phyloP scores from a whole-genome alignment of 2,797 vertebrate genomes.

The Hydrocynus forskahlii region DNA sequence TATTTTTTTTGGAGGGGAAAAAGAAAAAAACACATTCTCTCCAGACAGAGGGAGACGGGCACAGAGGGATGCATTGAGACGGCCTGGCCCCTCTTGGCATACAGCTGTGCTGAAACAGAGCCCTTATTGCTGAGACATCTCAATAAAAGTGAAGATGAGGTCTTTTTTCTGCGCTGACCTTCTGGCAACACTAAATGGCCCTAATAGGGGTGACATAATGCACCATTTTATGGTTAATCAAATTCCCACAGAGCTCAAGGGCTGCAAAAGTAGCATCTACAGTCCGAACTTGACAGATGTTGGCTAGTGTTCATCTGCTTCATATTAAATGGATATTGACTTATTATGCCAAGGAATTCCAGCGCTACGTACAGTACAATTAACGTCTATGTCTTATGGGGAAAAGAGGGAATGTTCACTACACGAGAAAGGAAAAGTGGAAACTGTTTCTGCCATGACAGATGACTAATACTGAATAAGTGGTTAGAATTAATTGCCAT shows the following conservation, averaged over 20 bases:
- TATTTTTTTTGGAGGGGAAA: constrained; percentile 20
- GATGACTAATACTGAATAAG: neutral
- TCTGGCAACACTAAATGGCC: constrained; percentile 73
- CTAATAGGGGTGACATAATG: constrained; percentile 80
- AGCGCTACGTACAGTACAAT: constrained; percentile 28
- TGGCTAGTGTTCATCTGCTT: constrained; percentile 64
- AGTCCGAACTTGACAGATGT: constrained; percentile 70
- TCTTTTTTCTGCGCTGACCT: constrained; percentile 71
- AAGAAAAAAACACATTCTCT: constrained; percentile 42
- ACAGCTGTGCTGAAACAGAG: constrained; percentile 77
- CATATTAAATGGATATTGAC: constrained; percentile 59
- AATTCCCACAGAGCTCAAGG: constrained; percentile 76
- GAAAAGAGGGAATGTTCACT: constrained; percentile 20
- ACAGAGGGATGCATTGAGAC: constrained; percentile 74
- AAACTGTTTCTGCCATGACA: neutral
- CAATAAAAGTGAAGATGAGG: constrained; percentile 73
- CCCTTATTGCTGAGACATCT: constrained; percentile 73
- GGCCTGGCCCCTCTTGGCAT: constrained; percentile 62
- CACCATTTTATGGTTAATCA: constrained; percentile 79
- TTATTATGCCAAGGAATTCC: constrained; percentile 59
- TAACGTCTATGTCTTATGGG: constrained; percentile 11
- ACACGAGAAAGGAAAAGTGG: neutral
- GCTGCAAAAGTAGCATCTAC: constrained; percentile 60
- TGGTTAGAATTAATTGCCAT: constrained; percentile 11
- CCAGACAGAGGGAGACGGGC: constrained; percentile 61